Evolutionary conservation across 2,888 invertebrate genomes (phyloP).

Genomic region (Drosophila meridiana): DNA sequence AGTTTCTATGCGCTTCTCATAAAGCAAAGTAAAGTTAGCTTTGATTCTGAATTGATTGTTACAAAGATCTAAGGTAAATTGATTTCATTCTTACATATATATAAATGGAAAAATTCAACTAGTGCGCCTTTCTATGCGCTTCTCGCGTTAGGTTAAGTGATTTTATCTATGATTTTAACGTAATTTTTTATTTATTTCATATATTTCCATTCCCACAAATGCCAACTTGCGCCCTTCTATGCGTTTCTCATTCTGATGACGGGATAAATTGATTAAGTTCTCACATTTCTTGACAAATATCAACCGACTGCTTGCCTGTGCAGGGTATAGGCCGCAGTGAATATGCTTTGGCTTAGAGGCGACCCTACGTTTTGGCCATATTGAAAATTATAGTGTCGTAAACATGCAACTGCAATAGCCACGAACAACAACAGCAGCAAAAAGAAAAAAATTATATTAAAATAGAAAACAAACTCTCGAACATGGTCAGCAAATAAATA

Average conservation of each 20-base stretch:
- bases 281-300: not conserved
- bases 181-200: not conserved
- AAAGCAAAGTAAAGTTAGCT: not conserved
- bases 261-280: not conserved
- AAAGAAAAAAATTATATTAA: constrained; percentile 53
- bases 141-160: not conserved
- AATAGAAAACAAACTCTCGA: constrained; percentile 62
- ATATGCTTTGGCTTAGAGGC: constrained; percentile 8
- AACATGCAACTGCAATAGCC: constrained; percentile 69
- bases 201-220: not conserved
- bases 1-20: not conserved
- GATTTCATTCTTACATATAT: not conserved
- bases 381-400: constrained; percentile 75
- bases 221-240: not conserved
- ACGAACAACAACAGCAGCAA: constrained; percentile 31
- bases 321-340: constrained; percentile 27
- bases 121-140: not conserved
- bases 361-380: constrained; percentile 40
- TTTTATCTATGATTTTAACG: not conserved
- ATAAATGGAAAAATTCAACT: not conserved
- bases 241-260: not conserved
- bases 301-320: not conserved
- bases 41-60: too few relatives aligned
- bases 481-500: constrained; percentile 62
- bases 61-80: not conserved